These are phyloP conservation scores for Sebastes kiyomatsui DNA, from an alignment of 2,797 vertebrate species.

Conservation along the genomic window DNA sequence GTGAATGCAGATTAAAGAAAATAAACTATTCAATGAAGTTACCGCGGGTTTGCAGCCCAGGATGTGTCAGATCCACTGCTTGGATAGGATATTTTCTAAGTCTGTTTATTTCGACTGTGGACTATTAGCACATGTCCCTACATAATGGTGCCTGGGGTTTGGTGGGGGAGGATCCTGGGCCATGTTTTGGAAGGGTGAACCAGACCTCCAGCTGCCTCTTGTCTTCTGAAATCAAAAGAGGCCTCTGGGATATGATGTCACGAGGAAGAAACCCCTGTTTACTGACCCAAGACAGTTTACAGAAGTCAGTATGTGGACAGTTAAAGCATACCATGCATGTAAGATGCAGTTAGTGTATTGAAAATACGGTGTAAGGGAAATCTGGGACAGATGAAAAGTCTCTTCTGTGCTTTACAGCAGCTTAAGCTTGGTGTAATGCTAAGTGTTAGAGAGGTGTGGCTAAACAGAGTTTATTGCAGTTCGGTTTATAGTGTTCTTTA, in stretches of 20 bases:
- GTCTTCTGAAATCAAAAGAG: constrained; percentile 39
- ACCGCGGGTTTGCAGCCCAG: not conserved
- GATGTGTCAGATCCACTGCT: not conserved
- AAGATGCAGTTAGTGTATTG: not conserved
- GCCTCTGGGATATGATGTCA: constrained; percentile 49
- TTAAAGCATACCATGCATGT: not conserved
- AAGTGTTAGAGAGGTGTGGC: not conserved
- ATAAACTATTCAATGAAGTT: not conserved
- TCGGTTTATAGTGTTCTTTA: not conserved
- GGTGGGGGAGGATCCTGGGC: constrained; percentile 20
- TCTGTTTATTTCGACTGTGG: constrained; percentile 51
- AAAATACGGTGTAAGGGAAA: not conserved
- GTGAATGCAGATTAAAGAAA: not conserved
- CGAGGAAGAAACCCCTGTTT: constrained; percentile 20
- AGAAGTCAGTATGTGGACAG: not conserved
- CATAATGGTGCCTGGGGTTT: constrained; percentile 13
- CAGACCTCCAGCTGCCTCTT: constrained; percentile 61
- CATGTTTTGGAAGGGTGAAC: constrained; percentile 37
- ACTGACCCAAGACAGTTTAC: constrained; percentile 20
- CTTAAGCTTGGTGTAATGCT: not conserved
- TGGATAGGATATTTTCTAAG: constrained; percentile 13
- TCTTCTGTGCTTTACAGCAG: not conserved
- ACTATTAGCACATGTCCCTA: constrained; percentile 24
- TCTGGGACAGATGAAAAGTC: not conserved
- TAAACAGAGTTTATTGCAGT: not conserved